Evolutionary conservation across 2,888 invertebrate species (phyloP).

Genomic region (Corythucha ciliata): DNA sequence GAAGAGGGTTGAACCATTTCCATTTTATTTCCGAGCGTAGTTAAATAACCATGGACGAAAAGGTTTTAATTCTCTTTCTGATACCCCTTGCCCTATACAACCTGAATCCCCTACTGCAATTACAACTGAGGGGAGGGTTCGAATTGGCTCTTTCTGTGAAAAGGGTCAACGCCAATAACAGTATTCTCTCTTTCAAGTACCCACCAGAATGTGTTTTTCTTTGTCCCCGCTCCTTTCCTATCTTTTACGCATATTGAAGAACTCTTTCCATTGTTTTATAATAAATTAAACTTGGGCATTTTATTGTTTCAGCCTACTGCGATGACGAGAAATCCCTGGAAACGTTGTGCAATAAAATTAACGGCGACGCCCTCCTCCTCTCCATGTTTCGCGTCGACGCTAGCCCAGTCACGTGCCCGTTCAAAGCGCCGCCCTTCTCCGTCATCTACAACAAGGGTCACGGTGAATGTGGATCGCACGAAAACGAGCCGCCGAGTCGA

Average conservation of each 20-base stretch:
- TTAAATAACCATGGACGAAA: no score
- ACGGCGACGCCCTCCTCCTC: conserved; percentile 61
- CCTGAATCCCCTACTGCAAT: no score
- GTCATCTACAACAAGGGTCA: conserved; percentile 69
- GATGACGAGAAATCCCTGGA: conserved; percentile 48
- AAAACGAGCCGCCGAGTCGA: conserved; percentile 59
- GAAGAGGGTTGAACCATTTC: no score
- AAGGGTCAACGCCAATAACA: not conserved
- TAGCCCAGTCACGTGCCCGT: conserved; percentile 65
- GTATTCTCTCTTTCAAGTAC: not conserved
- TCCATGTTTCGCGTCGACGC: conserved; percentile 67
- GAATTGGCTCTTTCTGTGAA: not conserved
- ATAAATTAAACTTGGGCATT: not conserved
- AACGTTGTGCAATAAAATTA: conserved; percentile 57
- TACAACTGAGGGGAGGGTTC: no score
- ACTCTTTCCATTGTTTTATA: conserved; percentile 1
- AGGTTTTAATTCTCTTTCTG: no score
- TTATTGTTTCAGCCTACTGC: conserved; percentile 50
- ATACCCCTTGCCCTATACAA: no score
- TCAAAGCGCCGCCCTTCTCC: conserved; percentile 68
- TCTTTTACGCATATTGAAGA: not conserved
- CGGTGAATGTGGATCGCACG: conserved; percentile 52
- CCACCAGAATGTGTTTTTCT: not conserved
- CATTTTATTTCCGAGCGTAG: no score
- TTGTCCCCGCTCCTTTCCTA: not conserved